Evolutionary conservation across 2,797 vertebrate genomes (phyloP).

Genomic region (Megaceryle alcyon): DNA sequence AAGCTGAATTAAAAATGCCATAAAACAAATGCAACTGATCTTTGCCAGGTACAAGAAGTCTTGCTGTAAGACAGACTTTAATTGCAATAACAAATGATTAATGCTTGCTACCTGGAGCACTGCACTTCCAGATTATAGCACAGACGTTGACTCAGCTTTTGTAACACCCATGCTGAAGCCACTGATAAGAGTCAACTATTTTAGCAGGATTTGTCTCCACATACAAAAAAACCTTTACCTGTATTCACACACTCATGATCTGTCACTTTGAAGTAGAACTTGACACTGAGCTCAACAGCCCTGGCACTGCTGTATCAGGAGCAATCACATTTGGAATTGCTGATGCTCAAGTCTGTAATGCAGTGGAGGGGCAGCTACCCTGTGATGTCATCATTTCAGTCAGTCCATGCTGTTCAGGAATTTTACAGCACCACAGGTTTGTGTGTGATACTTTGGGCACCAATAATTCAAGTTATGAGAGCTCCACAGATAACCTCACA

Average conservation of each 20-base stretch:
- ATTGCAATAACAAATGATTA: not conserved
- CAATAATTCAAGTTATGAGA: not conserved
- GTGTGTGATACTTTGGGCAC: not conserved
- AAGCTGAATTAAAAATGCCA: not conserved
- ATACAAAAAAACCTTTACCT: not conserved
- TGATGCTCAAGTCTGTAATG: not conserved
- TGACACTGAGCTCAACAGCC: not conserved
- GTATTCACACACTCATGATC: not conserved
- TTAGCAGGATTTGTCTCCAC: not conserved
- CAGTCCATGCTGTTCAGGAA: not conserved
- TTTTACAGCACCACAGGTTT: not conserved
- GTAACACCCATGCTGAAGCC: not conserved
- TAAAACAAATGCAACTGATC: not conserved
- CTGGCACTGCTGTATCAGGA: not conserved
- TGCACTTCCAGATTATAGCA: not conserved
- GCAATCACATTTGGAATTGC: not conserved
- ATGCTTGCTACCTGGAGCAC: slow-evolving; percentile 11
- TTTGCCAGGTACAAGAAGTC: not conserved
- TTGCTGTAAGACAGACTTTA: not conserved
- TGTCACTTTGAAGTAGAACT: not conserved
- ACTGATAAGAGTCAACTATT: not conserved
- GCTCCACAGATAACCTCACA: not conserved
- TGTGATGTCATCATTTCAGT: not conserved
- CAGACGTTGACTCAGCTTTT: not conserved
- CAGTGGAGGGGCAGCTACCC: not conserved